Evolutionary conservation across 2,113 vertebrate genomes (phyloP), one percentile per base, ranked within the genome.

Genomic region (Halcyon senegalensis): DNA sequence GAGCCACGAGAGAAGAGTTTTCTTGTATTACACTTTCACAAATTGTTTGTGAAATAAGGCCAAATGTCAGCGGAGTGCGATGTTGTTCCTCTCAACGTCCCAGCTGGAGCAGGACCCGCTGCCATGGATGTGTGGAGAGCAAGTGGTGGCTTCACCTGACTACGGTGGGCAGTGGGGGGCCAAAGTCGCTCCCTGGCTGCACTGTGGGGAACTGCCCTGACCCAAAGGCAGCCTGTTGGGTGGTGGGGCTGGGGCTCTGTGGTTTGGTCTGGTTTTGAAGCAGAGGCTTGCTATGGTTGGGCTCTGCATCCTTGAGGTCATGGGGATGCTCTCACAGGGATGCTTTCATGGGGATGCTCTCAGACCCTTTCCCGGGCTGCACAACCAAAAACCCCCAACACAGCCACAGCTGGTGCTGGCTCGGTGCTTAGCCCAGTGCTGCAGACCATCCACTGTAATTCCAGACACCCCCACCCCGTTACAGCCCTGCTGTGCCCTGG

Each of bases 401-500:
- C 31, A 56, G 37, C n/a, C 5, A 0, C 10, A 16, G 14, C 20
- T 23, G 31, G 16, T 0, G 0, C 55, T 31, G 67, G 11, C 83
- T 81, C 10, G 0, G 9, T 1, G 4, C 67, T 48, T 8, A 1
- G 7, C 66, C n/a, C 2, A 0, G 31, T n/a, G 24, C 11, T 2
- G 2, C 50, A 59, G 35, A 39, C 63, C 24, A 18, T 4, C 56
- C 0, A 0, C 28, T 0, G 0, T 2, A 4, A 21, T 35, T 35
- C 79, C 84, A 58, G 44, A 15, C 35, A 6, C 41, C 5, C 13
- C 44, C 35, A 35, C 19, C 67, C 37, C 44, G 1, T 44, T 33
- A 4, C 73, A 81, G 33, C 51, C 41, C 56, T 5, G 5, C 31
- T 0, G 0, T 0, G 0, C 3, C 37, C n/a, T 0, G 0, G 72